phyloP scores from a whole-genome alignment of 2,113 vertebrate genomes.

The Ginglymostoma cirratum region DNA sequence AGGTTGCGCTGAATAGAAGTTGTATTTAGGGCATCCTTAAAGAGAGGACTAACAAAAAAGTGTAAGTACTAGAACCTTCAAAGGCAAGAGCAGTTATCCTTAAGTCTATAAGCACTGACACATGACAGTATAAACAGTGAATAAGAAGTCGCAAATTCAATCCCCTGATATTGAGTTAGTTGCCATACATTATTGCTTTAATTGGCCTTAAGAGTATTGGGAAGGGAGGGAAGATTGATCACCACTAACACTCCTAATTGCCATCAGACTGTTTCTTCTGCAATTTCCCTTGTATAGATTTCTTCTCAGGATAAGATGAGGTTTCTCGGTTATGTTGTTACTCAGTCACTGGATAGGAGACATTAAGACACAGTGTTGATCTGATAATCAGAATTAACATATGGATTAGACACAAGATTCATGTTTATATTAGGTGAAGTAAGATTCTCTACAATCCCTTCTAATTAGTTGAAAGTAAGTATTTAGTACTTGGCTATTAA shows the following conservation, averaged over 20 bases:
- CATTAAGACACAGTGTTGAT: not conserved
- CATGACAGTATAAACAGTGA: not conserved
- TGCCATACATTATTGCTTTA: not conserved
- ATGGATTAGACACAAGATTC: not conserved
- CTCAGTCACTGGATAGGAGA: not conserved
- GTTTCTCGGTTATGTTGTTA: not conserved
- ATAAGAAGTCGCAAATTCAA: not conserved
- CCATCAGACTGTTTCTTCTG: not conserved
- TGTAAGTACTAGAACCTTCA: not conserved
- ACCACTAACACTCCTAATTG: not conserved
- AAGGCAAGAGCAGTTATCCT: not conserved
- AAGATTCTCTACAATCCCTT: not conserved
- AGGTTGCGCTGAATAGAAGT: not conserved
- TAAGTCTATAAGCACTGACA: not conserved
- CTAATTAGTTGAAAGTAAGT: not conserved
- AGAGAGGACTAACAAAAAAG: not conserved
- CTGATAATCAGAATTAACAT: not conserved
- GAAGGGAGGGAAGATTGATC: not conserved
- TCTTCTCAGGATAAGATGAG: not conserved
- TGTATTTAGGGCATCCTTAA: not conserved
- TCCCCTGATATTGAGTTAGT: not conserved
- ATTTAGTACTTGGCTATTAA: not conserved
- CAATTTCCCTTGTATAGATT: not conserved
- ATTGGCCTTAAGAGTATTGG: not conserved
- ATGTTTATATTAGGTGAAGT: not conserved